Evolutionary conservation across 2,888 invertebrate species (phyloP), one percentile per base, ranked within the genome.

Genomic region (Drymonia ruficornis): DNA sequence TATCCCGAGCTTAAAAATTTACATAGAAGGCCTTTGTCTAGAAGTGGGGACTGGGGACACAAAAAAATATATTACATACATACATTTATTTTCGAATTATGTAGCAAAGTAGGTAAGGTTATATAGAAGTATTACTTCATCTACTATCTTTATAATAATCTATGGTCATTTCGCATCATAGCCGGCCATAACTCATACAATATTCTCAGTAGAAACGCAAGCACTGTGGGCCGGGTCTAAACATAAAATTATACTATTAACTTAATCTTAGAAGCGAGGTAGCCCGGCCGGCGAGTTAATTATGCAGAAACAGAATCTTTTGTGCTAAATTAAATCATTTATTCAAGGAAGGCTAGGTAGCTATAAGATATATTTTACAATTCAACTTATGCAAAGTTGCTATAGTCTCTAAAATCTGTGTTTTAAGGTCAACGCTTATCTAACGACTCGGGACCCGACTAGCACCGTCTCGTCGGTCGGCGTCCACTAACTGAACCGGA

Each of bases 331-430:
- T 51, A 49, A 57, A 58, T 53, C 47, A 53, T 57, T 57, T 50
- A 43, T 54, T 48, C 23, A 11, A 18, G 40, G 3, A 15, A 43
- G 16, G 11, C 40, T 16, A 43, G 13, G 19, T 2, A 23, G 23
- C 23, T 19, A 18, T 19, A 43, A 19, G 6, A 19, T 19, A 0
- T 19, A 28, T 44, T 28, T 66, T 53, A 55, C 53, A 63, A 70
- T 47, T 53, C 45, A 55, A 60, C 64, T 67, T 70, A 63, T 67
- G 63, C 60, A 67, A 70, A 70, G 49, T 70, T 57, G n/a, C n/a
- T n/a, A 52, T 9, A 28, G 34, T 50, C 13, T 18, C 16, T 44
- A 9, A 34, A 62, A 54, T 69, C 65, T 65, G 58, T 66, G 56
- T 66, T 66, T 62, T 69, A 66, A 62, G 56, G n/a, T n/a, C n/a